phyloP scores from a whole-genome alignment of 64 coral and sea anemone genomes.

The Porites lutea region DNA sequence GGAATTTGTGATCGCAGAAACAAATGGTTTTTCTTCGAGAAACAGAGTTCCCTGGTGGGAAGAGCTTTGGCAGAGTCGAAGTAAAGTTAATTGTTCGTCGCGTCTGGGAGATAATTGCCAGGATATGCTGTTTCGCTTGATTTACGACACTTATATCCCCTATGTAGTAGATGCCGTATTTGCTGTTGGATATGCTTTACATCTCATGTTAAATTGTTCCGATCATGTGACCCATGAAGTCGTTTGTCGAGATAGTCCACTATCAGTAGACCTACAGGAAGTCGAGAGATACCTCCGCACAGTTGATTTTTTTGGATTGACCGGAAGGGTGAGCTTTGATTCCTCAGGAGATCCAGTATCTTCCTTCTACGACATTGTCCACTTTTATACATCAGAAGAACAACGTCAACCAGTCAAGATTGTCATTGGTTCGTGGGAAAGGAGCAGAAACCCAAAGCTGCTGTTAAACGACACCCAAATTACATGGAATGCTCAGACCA shows the following conservation, averaged over 20 bases:
- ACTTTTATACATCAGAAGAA: background rate
- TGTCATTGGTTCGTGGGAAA: background rate
- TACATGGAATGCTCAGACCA: background rate
- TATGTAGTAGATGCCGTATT: constrained; percentile 34
- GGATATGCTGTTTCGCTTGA: background rate
- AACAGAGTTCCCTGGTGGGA: constrained; percentile 27
- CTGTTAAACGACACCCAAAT: background rate
- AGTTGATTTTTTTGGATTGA: constrained; percentile 18
- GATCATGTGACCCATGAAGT: background rate
- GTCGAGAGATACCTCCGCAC: background rate
- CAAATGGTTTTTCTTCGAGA: too few relatives aligned
- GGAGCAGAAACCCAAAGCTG: background rate
- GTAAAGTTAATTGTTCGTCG: background rate
- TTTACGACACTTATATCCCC: constrained; percentile 25
- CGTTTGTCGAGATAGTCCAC: background rate
- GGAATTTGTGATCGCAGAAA: background rate
- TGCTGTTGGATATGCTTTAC: constrained; percentile 15
- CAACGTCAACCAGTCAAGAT: background rate
- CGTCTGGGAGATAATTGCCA: background rate
- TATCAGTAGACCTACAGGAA: background rate
- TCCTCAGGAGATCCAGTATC: constrained; percentile 24
- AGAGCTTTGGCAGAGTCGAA: background rate
- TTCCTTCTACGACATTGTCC: constrained; percentile 45
- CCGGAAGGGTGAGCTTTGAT: constrained; percentile 29
- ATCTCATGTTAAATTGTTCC: background rate